phyloP scores from a whole-genome alignment of 2,113 vertebrate species.

The Laticauda laticaudata region DNA sequence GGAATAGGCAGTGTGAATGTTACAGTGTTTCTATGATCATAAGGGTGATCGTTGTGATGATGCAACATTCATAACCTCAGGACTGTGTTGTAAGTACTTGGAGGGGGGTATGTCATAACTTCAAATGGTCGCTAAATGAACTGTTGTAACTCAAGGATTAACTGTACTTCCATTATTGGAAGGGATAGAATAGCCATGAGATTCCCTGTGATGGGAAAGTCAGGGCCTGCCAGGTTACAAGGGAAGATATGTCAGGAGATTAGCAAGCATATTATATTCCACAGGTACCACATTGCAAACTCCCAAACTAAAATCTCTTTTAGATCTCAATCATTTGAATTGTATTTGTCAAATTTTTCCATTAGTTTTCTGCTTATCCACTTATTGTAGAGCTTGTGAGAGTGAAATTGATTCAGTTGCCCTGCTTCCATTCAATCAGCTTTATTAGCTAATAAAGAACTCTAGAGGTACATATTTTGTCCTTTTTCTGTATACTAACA shows the following conservation, averaged over 20 bases:
- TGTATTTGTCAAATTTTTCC: background rate
- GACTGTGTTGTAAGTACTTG: background rate
- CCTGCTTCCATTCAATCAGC: background rate
- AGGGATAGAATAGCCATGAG: background rate
- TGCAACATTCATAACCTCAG: background rate
- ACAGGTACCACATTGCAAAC: background rate
- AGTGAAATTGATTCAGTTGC: background rate
- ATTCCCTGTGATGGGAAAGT: background rate
- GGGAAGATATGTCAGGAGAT: background rate
- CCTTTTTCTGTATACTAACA: background rate
- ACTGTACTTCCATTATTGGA: background rate
- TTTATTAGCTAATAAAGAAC: background rate
- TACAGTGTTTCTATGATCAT: background rate
- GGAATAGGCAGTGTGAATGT: background rate
- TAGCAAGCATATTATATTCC: background rate
- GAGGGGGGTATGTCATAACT: background rate
- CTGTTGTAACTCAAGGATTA: background rate
- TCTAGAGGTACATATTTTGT: background rate
- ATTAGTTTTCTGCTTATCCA: background rate
- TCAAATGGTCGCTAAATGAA: background rate
- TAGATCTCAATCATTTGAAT: background rate
- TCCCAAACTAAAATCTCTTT: background rate
- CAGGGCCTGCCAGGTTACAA: background rate
- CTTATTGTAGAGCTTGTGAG: background rate
- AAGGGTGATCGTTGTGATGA: background rate